phyloP scores from a whole-genome alignment of 2,888 invertebrate genomes.

The Cerceris ruficornis region DNA sequence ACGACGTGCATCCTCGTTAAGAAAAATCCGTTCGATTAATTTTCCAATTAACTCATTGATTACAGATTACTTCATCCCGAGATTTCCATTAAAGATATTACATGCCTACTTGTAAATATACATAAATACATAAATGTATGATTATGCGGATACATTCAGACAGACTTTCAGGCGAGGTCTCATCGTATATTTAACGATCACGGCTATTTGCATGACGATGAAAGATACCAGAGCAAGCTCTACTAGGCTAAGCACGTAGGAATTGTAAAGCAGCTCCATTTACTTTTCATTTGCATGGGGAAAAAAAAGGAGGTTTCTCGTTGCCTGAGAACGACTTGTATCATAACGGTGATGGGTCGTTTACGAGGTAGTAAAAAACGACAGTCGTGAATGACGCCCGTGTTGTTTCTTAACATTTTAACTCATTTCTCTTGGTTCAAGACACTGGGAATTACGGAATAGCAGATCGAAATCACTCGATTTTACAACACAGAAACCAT shows the following conservation, averaged over 20 bases:
- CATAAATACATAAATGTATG: background rate
- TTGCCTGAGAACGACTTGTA: background rate
- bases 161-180: slow-evolving; percentile 5
- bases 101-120: background rate
- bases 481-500: background rate
- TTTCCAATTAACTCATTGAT: background rate
- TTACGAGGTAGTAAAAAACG: slow-evolving; percentile 23
- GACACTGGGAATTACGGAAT: background rate
- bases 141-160: background rate
- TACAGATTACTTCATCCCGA: background rate
- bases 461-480: background rate
- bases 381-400: background rate
- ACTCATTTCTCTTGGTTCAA: background rate
- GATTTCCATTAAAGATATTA: background rate
- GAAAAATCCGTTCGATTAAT: background rate
- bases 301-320: slow-evolving; percentile 13
- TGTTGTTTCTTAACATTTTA: background rate
- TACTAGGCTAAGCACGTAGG: slow-evolving; percentile 26
- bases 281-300: slow-evolving; percentile 46
- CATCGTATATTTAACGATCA: slow-evolving; percentile 30
- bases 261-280: slow-evolving; percentile 44
- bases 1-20: background rate
- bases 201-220: slow-evolving; percentile 29
- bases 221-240: slow-evolving; percentile 39
- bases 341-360: slow-evolving; percentile 25